These are phyloP conservation scores for Babylonia areolata DNA, from an alignment of 1,140 invertebrate species.

Conservation along the genomic window DNA sequence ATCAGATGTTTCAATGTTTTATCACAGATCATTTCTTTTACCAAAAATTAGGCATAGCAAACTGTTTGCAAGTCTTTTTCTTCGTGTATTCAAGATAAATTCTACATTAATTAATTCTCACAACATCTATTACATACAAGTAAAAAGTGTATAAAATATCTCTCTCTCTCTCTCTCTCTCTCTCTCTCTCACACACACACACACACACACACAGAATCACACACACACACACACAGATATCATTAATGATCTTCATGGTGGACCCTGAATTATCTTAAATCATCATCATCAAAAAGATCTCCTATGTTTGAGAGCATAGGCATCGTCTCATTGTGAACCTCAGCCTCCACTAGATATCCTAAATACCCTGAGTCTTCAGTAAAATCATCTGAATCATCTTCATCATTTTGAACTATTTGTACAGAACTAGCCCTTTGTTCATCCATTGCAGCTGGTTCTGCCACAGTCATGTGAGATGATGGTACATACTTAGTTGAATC, in stretches of 20 bases:
- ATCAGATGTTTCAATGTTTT: not conserved
- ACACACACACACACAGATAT: not conserved
- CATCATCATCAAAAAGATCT: constrained; percentile 36
- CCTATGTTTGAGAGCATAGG: not conserved
- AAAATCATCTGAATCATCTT: not conserved
- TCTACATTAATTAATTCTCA: no score
- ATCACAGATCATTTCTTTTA: not conserved
- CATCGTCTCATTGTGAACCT: not conserved
- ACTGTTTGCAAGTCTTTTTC: no score
- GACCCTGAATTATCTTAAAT: not conserved
- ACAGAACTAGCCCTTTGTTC: not conserved
- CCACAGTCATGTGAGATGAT: not conserved
- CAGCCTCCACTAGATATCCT: not conserved
- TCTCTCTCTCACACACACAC: not conserved
- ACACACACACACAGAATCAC: not conserved
- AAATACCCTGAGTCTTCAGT: not conserved
- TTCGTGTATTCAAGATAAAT: no score
- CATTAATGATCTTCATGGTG: not conserved
- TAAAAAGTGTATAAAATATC: no score
- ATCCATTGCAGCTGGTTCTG: not conserved
- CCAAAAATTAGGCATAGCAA: no score
- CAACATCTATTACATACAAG: no score
- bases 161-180: no score
- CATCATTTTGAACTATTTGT: not conserved
- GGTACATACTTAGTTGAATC: not conserved